Percentiles rank a stretch among this genome's conserved stretches.
phyloP scores from a whole-genome alignment of 2,888 invertebrate species.

The Orchestes rusci region DNA sequence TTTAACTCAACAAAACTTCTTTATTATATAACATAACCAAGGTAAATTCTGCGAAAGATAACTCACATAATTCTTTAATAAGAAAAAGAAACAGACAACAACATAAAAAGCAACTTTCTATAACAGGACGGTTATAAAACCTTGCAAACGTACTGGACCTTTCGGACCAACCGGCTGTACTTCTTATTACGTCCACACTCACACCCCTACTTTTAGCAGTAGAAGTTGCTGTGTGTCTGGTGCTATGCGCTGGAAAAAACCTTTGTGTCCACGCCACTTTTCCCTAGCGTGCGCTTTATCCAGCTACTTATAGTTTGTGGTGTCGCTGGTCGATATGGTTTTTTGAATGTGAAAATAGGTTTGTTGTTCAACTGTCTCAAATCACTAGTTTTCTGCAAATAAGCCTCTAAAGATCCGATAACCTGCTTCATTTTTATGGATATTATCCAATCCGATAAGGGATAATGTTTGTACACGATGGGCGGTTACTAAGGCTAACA shows the following conservation, averaged over 20 bases:
- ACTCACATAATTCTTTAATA: background rate
- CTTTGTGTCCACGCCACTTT: conserved; percentile 2
- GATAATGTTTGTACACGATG: conserved; percentile 1
- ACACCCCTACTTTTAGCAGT: background rate
- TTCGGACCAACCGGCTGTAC: background rate
- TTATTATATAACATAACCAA: background rate
- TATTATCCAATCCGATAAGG: background rate
- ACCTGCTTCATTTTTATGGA: background rate
- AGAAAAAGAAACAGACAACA: too few species aligned
- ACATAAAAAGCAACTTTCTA: too few species aligned
- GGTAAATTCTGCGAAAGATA: background rate
- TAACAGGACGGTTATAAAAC: background rate
- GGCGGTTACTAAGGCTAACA: conserved; percentile 1
- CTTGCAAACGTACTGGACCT: background rate
- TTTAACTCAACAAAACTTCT: background rate
- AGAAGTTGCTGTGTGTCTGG: conserved; percentile 1
- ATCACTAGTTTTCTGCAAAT: background rate
- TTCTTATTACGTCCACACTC: background rate
- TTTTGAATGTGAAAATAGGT: background rate
- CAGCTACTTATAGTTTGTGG: conserved; percentile 2
- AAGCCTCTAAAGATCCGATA: conserved; percentile 2
- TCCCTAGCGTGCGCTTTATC: background rate
- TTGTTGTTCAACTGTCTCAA: background rate
- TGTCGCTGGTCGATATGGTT: background rate
- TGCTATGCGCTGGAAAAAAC: conserved; percentile 2